Evolutionary conservation across 2,113 vertebrate genomes (phyloP).

Genomic region (Nycticryphes semicollaris): DNA sequence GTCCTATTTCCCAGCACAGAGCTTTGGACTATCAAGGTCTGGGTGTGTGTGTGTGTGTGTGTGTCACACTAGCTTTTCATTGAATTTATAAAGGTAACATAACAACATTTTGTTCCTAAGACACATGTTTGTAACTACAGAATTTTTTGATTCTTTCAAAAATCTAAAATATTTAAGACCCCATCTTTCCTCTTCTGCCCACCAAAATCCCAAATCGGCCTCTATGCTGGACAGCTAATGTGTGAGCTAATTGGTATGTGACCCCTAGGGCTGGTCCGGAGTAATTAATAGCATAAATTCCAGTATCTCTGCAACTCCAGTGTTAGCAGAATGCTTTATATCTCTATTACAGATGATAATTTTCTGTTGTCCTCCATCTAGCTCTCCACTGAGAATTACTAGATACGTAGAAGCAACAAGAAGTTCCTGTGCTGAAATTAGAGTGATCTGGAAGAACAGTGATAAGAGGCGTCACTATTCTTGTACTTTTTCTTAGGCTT

Average conservation of each 20-base stretch:
- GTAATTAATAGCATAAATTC: background rate
- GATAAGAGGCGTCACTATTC: background rate
- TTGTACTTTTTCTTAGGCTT: background rate
- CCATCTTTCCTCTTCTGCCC: background rate
- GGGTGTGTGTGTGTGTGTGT: background rate
- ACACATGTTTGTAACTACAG: background rate
- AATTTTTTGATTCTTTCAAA: background rate
- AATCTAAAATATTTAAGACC: background rate
- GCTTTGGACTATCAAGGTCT: background rate
- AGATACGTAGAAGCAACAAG: background rate
- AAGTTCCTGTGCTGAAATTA: background rate
- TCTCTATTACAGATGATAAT: background rate
- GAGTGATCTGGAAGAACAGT: background rate
- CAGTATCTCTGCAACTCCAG: background rate
- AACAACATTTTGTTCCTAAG: background rate
- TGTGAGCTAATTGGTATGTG: background rate
- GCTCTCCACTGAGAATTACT: background rate
- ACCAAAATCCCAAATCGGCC: background rate
- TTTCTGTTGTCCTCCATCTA: background rate
- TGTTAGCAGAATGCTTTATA: background rate
- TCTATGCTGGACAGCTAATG: background rate
- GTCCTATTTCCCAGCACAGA: background rate
- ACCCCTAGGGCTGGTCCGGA: background rate
- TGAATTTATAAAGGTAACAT: background rate
- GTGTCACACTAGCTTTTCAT: background rate